These are phyloP conservation scores for Chaetops frenatus DNA, from an alignment of 2,113 vertebrate species.

Conservation along the genomic window DNA sequence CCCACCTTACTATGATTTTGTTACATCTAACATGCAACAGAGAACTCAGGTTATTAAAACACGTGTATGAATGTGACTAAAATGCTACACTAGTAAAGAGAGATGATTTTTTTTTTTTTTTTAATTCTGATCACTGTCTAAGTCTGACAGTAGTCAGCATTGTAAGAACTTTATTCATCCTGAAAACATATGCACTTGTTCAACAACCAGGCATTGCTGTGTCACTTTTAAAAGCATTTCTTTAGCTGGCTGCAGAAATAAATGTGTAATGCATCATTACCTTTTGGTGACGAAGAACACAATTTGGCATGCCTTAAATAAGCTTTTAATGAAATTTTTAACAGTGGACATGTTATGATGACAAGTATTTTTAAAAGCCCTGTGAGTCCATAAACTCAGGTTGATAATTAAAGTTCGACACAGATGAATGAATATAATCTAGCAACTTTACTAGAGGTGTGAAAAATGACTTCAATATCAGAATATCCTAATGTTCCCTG, in stretches of 20 bases:
- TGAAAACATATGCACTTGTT: background rate
- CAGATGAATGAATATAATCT: background rate
- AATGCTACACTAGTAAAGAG: background rate
- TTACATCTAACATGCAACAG: background rate
- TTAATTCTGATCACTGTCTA: background rate
- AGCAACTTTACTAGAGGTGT: background rate
- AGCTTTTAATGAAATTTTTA: background rate
- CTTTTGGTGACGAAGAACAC: background rate
- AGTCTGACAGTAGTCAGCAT: background rate
- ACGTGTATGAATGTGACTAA: background rate
- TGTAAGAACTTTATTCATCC: background rate
- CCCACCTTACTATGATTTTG: background rate
- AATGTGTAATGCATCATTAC: background rate
- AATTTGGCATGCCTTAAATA: background rate
- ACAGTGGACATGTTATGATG: background rate
- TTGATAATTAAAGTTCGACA: background rate
- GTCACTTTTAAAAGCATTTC: background rate
- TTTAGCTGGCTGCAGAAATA: background rate
- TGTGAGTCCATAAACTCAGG: background rate
- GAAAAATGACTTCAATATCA: background rate
- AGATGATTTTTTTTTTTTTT: background rate
- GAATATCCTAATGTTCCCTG: background rate
- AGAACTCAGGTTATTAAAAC: background rate
- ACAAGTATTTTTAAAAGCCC: background rate
- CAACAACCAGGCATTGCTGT: background rate